Conservation (phyloP, 2,797 vertebrate species). For the Sciurus vulgaris region DNA sequence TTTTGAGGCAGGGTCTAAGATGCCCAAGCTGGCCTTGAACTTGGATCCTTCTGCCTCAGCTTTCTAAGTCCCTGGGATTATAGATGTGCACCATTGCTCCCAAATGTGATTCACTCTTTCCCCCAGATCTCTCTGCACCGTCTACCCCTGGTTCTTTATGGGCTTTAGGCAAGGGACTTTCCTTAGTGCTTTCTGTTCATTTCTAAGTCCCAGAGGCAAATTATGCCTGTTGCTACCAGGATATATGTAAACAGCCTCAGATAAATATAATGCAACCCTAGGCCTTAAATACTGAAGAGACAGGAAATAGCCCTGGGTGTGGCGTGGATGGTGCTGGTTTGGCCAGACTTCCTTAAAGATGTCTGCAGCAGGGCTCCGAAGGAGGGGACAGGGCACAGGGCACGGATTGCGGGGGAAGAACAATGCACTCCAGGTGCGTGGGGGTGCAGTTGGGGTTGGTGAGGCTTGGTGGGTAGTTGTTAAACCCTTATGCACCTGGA, state of each 20-base stretch:
- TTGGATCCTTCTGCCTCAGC: no score
- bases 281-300: not conserved
- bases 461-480: not conserved
- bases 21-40: no score
- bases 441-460: not conserved
- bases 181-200: not conserved
- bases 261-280: conserved; percentile 19
- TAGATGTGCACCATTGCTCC: no score
- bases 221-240: not conserved
- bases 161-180: not conserved
- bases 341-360: conserved; percentile 40
- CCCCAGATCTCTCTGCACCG: no score
- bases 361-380: not conserved
- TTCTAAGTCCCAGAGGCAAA: conserved; percentile 21
- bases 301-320: conserved; percentile 4
- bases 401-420: not conserved
- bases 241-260: not conserved
- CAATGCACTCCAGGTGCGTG: not conserved
- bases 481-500: not conserved
- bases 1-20: no score
- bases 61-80: no score
- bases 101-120: no score
- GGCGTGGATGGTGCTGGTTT: not conserved
- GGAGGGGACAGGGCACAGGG: not conserved
- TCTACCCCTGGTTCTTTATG: not conserved